These are phyloP conservation scores for Trinorchestia longiramus DNA, from an alignment of 1,140 invertebrate species.

Conservation along the genomic window DNA sequence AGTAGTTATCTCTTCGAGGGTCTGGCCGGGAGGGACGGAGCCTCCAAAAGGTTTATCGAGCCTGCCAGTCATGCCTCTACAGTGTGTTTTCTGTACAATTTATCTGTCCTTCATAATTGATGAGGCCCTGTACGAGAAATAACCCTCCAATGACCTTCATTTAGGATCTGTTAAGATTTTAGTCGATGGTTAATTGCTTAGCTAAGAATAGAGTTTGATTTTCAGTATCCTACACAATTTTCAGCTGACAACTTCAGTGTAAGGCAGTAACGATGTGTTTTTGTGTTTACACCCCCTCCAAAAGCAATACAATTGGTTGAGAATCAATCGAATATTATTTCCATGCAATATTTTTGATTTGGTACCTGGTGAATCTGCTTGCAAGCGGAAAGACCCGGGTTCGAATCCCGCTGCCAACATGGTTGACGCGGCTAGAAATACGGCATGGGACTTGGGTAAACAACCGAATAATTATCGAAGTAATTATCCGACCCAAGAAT, in stretches of 20 bases:
- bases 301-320: not conserved
- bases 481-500: too few relatives aligned
- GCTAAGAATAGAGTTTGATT: not conserved
- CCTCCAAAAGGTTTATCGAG: not conserved
- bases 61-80: not conserved
- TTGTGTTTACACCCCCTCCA: not conserved
- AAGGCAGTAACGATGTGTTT: not conserved
- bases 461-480: too few relatives aligned
- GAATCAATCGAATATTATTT: not conserved
- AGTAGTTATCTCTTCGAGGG: not conserved
- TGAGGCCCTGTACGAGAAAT: not conserved
- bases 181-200: not conserved
- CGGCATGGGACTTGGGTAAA: too few relatives aligned
- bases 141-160: not conserved
- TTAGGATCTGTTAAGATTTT: not conserved
- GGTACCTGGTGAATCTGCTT: not conserved
- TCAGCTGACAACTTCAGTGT: not conserved
- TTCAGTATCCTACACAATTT: not conserved
- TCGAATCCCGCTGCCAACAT: too few relatives aligned
- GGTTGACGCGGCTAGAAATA: too few relatives aligned
- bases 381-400: too few relatives aligned
- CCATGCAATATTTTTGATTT: not conserved
- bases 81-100: not conserved
- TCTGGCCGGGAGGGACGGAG: not conserved
- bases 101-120: not conserved